Evolutionary conservation across 2,797 vertebrate species (phyloP).

Genomic region (Heteromormyrus szaboi): DNA sequence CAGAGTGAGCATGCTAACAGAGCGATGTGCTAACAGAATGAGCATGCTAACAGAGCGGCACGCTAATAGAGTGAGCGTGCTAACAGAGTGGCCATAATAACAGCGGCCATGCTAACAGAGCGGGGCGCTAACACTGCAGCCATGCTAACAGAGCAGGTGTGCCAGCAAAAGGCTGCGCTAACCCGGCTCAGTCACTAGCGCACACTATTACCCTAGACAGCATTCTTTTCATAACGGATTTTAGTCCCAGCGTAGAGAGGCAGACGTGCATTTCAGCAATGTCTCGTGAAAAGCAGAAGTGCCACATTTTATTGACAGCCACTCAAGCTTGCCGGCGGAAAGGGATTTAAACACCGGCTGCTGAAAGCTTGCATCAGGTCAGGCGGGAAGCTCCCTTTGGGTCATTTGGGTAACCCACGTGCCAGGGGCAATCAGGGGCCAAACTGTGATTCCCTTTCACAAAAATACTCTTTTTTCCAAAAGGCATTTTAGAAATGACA

Average conservation of each 20-base stretch:
- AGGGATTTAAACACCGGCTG: not conserved
- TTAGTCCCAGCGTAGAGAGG: not conserved
- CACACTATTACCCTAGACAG: not conserved
- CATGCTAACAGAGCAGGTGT: not conserved
- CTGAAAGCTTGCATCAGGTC: not conserved
- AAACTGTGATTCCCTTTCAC: not conserved
- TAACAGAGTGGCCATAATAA: not conserved
- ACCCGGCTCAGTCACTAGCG: not conserved
- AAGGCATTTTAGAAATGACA: not conserved
- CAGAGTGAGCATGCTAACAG: not conserved
- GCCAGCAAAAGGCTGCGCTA: not conserved
- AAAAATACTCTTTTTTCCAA: not conserved
- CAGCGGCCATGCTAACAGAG: not conserved
- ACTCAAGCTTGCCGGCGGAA: constrained; percentile 1
- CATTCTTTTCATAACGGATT: constrained; percentile 5
- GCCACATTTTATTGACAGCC: constrained; percentile 9
- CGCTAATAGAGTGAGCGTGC: not conserved
- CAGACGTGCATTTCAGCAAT: not conserved
- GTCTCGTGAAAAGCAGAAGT: not conserved
- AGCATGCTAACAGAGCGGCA: not conserved
- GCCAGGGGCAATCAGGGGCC: not conserved
- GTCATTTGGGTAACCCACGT: not conserved
- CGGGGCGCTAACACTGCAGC: not conserved
- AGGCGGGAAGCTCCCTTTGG: not conserved
- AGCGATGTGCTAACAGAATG: not conserved